Evolutionary conservation across 2,113 vertebrate genomes (phyloP).

Genomic region (Aegypius monachus): DNA sequence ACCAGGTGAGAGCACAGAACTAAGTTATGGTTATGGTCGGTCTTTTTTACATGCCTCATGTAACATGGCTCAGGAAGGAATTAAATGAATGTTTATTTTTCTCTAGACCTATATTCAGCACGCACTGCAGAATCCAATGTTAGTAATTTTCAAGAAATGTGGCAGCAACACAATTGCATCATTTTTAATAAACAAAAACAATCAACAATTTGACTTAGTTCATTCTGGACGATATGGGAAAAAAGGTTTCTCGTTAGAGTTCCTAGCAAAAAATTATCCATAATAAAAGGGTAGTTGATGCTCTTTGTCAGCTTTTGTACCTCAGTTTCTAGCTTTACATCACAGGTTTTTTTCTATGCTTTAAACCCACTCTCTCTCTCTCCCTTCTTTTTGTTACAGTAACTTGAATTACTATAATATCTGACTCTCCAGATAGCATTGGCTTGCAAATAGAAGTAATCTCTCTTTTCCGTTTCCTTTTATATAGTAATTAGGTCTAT

Average conservation of each 20-base stretch:
- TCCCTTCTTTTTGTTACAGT: not conserved
- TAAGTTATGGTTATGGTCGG: not conserved
- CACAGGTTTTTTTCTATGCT: rapidly evolving
- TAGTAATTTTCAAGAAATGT: not conserved
- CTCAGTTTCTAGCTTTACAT: not conserved
- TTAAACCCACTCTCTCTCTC: not conserved
- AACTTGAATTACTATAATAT: not conserved
- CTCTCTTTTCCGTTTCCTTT: not conserved
- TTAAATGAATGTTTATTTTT: not conserved
- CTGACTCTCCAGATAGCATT: not conserved
- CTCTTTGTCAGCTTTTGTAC: not conserved
- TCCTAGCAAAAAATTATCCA: not conserved
- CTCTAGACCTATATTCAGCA: not conserved
- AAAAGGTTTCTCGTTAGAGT: not conserved
- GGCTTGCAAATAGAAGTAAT: not conserved
- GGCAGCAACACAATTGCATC: not conserved
- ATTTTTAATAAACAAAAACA: not conserved
- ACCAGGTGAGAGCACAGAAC: not conserved
- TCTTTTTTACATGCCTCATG: not conserved
- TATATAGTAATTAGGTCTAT: not conserved
- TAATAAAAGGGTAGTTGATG: not conserved
- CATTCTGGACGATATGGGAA: not conserved
- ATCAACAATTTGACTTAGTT: not conserved
- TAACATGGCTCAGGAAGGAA: not conserved
- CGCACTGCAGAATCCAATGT: not conserved